These are phyloP conservation scores for Platypus cylindrus DNA, from an alignment of 2,888 invertebrate species.

Conservation along the genomic window DNA sequence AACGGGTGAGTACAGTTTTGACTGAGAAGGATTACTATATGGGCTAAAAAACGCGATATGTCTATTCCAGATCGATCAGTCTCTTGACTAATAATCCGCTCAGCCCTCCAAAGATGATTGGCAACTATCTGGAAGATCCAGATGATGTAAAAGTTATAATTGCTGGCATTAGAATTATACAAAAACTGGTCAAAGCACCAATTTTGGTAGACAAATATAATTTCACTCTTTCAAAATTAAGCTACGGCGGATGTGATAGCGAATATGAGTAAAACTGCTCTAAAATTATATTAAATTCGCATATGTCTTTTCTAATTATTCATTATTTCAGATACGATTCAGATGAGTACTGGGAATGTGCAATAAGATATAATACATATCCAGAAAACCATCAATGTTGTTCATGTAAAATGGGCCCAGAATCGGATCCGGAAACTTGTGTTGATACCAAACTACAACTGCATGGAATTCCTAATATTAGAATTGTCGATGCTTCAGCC, in stretches of 20 bases:
- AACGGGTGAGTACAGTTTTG: conserved; percentile 36
- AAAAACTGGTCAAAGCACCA: conserved; percentile 43
- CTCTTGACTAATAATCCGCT: conserved; percentile 53
- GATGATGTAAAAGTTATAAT: conserved; percentile 48
- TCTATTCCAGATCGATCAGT: conserved; percentile 28
- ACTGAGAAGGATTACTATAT: too few species aligned
- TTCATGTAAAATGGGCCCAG: conserved; percentile 64
- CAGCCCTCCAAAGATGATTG: conserved; percentile 55
- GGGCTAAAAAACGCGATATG: too few species aligned
- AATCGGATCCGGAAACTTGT: conserved; percentile 52
- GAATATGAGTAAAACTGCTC: conserved; percentile 40
- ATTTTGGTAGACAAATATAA: conserved; percentile 44
- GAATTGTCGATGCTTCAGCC: conserved; percentile 18
- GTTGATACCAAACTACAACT: conserved; percentile 15
- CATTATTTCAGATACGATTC: conserved; percentile 33
- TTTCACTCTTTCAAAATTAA: conserved; percentile 40
- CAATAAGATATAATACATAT: conserved; percentile 49
- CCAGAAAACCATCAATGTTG: conserved; percentile 68
- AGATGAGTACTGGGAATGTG: conserved; percentile 59
- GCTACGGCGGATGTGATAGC: conserved; percentile 57
- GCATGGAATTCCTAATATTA: conserved; percentile 16
- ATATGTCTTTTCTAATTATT: conserved; percentile 2
- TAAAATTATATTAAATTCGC: too few species aligned
- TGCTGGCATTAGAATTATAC: conserved; percentile 45
- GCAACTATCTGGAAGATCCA: conserved; percentile 57